Conservation (phyloP, 2,888 invertebrate genomes). For the Drosophila multiciliata region DNA sequence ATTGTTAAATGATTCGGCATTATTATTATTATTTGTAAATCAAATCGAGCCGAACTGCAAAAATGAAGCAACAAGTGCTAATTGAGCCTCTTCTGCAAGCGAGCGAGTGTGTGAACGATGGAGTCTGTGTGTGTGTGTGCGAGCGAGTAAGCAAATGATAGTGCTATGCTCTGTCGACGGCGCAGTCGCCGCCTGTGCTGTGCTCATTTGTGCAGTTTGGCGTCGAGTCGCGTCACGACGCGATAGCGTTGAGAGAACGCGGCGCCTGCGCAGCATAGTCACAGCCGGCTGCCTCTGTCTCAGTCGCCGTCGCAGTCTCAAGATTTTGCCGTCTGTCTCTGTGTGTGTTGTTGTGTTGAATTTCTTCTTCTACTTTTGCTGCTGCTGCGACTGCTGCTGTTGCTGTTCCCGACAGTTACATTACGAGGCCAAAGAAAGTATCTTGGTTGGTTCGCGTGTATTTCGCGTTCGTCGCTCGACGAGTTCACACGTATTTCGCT, state of each 20-base stretch:
- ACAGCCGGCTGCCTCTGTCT: constrained; percentile 52
- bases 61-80: constrained; percentile 51
- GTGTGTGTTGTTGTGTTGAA: constrained; percentile 63
- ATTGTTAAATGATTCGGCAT: constrained; percentile 67
- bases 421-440: constrained; percentile 85
- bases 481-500: constrained; percentile 84
- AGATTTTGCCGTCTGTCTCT: constrained; percentile 39
- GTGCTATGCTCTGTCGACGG: constrained; percentile 33
- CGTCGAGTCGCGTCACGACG: constrained; percentile 44
- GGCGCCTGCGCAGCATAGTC: constrained; percentile 58
- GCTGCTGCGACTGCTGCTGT: constrained; percentile 47
- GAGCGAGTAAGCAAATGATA: constrained; percentile 22
- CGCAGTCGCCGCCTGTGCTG: constrained; percentile 58
- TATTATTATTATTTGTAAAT: constrained; percentile 64
- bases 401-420: constrained; percentile 74
- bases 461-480: constrained; percentile 85
- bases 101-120: constrained; percentile 7
- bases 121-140: neutral
- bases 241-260: constrained; percentile 49
- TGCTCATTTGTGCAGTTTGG: constrained; percentile 74
- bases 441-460: constrained; percentile 83
- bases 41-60: constrained; percentile 52
- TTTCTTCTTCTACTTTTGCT: constrained; percentile 58
- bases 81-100: constrained; percentile 35
- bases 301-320: constrained; percentile 36